These are phyloP conservation scores for Habropoda laboriosa DNA, from an alignment of 1,140 invertebrate genomes.

Conservation along the genomic window DNA sequence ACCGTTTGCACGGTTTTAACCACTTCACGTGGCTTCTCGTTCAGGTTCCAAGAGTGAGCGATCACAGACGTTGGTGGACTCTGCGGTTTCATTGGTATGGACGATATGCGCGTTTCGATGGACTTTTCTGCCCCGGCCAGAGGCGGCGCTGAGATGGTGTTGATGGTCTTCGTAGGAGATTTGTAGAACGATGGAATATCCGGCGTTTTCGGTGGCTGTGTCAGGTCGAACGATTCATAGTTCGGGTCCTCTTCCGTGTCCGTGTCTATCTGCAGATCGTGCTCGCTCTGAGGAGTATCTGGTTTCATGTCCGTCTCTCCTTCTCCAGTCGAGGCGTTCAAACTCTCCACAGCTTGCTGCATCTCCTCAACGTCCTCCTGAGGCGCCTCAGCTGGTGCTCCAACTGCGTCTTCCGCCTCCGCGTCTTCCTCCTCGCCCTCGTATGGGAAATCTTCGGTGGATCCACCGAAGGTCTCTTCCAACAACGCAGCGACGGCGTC, in stretches of 20 bases:
- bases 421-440: conserved; percentile 80
- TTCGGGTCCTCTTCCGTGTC: conserved; percentile 89
- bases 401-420: conserved; percentile 74
- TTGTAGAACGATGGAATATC: conserved; percentile 80
- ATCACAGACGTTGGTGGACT: conserved; percentile 73
- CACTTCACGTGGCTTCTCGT: conserved; percentile 66
- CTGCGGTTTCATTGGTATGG: conserved; percentile 57
- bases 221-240: conserved; percentile 81
- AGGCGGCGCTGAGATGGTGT: conserved; percentile 34
- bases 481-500: conserved; percentile 94
- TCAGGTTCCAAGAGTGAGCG: conserved; percentile 76
- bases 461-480: conserved; percentile 90
- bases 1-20: conserved; percentile 41
- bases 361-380: conserved; percentile 89
- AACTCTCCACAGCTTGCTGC: conserved; percentile 88
- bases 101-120: conserved; percentile 67
- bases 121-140: conserved; percentile 71
- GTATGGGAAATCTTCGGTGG: conserved; percentile 82
- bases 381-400: conserved; percentile 81
- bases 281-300: conserved; percentile 91
- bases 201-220: conserved; percentile 79
- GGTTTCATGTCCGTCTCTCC: conserved; percentile 89
- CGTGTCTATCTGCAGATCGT: conserved; percentile 92
- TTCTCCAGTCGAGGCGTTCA: conserved; percentile 84
- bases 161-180: conserved; percentile 72